Conservation (phyloP, 2,888 invertebrate species). For the Eugnorisma glareosa region DNA sequence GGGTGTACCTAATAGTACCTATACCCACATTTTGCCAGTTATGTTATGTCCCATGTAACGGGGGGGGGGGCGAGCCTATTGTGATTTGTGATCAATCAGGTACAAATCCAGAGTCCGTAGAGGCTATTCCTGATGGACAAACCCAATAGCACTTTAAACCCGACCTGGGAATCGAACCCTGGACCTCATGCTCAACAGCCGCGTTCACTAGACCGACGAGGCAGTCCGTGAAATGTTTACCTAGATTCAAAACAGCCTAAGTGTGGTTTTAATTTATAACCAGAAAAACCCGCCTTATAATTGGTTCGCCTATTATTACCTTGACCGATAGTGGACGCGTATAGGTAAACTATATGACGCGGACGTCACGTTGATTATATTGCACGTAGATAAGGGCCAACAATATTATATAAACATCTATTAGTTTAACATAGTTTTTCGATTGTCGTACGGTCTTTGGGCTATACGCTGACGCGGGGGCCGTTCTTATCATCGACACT, state of each 20-base stretch:
- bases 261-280: not conserved
- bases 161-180: not conserved
- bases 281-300: not conserved
- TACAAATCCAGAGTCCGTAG: not conserved
- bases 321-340: constrained; percentile 2
- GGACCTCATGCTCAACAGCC: not conserved
- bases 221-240: not conserved
- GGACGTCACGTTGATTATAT: constrained; percentile 22
- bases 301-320: not conserved
- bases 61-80: not conserved
- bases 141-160: not conserved
- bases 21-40: not conserved
- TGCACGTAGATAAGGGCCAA: constrained; percentile 21
- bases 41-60: not conserved
- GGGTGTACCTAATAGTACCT: not conserved
- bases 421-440: not conserved
- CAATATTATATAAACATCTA: not conserved
- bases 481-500: not conserved
- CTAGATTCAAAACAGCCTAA: not conserved
- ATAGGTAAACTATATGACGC: not conserved
- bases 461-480: not conserved
- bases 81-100: not conserved
- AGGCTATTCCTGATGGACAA: not conserved
- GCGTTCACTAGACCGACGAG: not conserved
- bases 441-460: too few species aligned